A percentile compares a stretch with the other conserved stretches of the same genome.
Evolutionary conservation across 1,140 invertebrate species (phyloP).

Genomic region (Cydia fagiglandana): DNA sequence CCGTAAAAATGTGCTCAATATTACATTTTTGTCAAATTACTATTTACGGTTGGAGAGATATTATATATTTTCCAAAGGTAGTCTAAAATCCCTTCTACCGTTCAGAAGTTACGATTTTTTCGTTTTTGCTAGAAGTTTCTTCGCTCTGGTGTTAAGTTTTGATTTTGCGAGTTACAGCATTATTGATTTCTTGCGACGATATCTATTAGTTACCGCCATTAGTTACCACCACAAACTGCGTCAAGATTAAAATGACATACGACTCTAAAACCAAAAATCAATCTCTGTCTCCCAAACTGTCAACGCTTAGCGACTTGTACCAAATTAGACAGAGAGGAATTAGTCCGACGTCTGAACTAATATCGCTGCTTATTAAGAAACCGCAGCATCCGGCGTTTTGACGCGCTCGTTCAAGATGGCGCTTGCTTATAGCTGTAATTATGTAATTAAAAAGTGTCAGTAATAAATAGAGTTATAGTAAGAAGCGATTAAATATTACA

Average conservation of each 20-base stretch:
- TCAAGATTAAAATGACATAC: background rate
- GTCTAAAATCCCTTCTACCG: no score
- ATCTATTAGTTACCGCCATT: no score
- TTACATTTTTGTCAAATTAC: no score
- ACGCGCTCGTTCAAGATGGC: background rate
- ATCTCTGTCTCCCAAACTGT: background rate
- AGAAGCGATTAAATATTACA: background rate
- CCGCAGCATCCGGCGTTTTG: conserved; percentile 6
- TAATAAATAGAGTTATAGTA: background rate
- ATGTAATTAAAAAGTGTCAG: background rate
- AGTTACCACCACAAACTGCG: background rate
- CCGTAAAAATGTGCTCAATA: no score
- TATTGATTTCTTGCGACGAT: no score
- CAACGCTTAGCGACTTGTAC: background rate
- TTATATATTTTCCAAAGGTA: no score
- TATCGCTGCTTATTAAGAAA: conserved; percentile 10
- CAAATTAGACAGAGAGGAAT: conserved; percentile 13
- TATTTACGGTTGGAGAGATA: no score
- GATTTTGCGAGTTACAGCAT: no score
- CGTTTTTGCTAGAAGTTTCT: no score
- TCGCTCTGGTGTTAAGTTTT: no score
- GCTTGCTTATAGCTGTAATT: background rate
- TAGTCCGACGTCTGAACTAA: conserved; percentile 2
- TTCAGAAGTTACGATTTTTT: no score
- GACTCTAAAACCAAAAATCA: background rate